Evolutionary conservation across 2,888 invertebrate genomes (phyloP).

Genomic region (Andrena hattorfiana): DNA sequence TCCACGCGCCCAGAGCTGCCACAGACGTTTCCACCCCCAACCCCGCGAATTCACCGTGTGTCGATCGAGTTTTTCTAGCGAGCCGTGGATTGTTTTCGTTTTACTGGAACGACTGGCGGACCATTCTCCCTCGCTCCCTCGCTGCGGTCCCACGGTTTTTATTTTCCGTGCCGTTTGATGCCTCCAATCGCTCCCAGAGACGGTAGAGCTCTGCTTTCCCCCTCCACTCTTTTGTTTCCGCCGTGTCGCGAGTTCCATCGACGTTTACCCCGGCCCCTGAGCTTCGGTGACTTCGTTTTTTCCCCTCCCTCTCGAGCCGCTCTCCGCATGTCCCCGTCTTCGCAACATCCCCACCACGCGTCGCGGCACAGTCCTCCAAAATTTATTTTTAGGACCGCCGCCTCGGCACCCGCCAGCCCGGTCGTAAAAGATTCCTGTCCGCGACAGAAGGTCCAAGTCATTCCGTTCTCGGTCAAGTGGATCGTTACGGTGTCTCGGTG

Average conservation of each 20-base stretch:
- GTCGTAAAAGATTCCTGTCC: conserved; percentile 27
- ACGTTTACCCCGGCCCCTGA: background rate
- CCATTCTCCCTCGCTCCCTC: background rate
- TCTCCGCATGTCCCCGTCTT: background rate
- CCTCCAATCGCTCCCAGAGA: conserved; percentile 1
- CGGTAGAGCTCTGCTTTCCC: no score
- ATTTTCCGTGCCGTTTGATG: conserved; percentile 6
- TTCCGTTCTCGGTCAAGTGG: conserved; percentile 47
- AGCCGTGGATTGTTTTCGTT: conserved; percentile 40
- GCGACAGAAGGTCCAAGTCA: conserved; percentile 22
- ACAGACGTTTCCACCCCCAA: background rate
- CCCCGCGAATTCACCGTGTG: conserved; percentile 5
- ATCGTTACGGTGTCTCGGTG: conserved; percentile 8
- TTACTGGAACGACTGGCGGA: conserved; percentile 6
- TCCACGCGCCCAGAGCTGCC: background rate
- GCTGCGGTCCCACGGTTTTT: conserved; percentile 31
- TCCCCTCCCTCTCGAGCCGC: background rate
- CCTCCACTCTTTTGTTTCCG: no score
- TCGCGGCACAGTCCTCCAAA: background rate
- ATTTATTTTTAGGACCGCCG: conserved; percentile 4
- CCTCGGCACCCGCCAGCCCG: background rate
- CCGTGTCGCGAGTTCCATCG: no score
- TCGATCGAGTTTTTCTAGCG: conserved; percentile 30
- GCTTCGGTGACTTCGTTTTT: conserved; percentile 2
- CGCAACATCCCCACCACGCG: background rate